Percentiles rank a stretch among this genome's conserved stretches.
phyloP scores from a whole-genome alignment of 30 jellyfish, hydroid and myxozoan species.

The Sanderia malayensis region DNA sequence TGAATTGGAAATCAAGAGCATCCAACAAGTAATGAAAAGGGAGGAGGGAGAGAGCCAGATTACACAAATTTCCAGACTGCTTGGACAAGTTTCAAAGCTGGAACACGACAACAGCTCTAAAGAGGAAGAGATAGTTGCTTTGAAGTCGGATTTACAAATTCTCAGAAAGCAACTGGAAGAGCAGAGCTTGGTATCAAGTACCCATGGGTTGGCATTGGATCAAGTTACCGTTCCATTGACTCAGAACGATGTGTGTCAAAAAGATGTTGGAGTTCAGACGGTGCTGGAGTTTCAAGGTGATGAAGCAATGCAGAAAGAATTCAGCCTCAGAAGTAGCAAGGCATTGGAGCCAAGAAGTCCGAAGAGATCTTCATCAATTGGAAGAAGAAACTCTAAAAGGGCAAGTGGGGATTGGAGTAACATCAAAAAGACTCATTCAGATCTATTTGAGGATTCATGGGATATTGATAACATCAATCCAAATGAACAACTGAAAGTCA shows the following conservation, averaged over 20 bases:
- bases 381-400: slow-evolving; percentile 32
- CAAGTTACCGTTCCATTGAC: no score
- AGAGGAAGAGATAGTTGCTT: slow-evolving; percentile 21
- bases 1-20: slow-evolving; percentile 35
- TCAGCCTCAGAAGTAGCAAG: background rate
- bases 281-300: background rate
- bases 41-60: slow-evolving; percentile 49
- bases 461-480: slow-evolving; percentile 33
- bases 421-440: slow-evolving; percentile 29
- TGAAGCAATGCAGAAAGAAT: background rate
- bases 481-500: slow-evolving; percentile 41
- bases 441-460: slow-evolving; percentile 51
- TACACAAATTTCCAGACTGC: slow-evolving; percentile 47
- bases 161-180: background rate
- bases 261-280: background rate
- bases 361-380: slow-evolving; percentile 5
- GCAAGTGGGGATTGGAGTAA: slow-evolving; percentile 59
- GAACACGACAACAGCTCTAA: slow-evolving; percentile 28
- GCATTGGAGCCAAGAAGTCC: background rate
- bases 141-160: slow-evolving; percentile 4
- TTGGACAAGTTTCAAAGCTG: slow-evolving; percentile 63
- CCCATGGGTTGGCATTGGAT: no score
- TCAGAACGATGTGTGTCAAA: background rate
- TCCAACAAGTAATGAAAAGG: slow-evolving; percentile 42
- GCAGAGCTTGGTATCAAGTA: background rate